phyloP scores from a whole-genome alignment of 2,113 vertebrate genomes.

The Phaethornis superciliosus region DNA sequence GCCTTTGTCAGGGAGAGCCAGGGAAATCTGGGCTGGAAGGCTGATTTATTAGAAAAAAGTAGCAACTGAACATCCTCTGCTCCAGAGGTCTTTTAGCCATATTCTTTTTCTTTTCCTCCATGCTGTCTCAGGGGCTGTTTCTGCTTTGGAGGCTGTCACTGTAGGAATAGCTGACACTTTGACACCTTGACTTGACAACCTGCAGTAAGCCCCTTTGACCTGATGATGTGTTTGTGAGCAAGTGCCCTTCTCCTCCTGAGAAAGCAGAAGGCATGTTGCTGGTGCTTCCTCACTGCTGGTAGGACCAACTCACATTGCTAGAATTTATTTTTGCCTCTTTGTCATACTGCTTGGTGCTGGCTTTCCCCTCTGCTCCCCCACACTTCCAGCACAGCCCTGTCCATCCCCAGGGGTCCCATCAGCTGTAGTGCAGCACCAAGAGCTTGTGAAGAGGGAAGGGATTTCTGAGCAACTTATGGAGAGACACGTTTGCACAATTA shows the following conservation, averaged over 20 bases:
- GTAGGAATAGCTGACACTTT: no score
- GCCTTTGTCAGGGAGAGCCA: no score
- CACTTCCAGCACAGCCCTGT: no score
- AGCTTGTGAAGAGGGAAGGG: background rate
- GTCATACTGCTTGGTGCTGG: background rate
- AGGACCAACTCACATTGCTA: rapidly evolving
- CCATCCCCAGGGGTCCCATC: no score
- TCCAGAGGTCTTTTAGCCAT: background rate
- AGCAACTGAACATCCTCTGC: background rate
- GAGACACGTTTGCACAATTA: background rate
- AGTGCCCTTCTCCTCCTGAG: background rate
- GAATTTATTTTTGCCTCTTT: background rate
- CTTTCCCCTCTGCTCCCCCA: background rate
- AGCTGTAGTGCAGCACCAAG: background rate
- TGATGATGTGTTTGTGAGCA: rapidly evolving
- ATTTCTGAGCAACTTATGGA: background rate
- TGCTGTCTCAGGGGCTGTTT: background rate
- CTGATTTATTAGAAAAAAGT: no score
- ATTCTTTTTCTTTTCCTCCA: background rate
- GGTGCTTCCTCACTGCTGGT: background rate
- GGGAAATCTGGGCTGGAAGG: no score
- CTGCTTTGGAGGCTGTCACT: rapidly evolving
- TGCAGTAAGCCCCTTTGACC: rapidly evolving
- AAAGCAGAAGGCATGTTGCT: background rate
- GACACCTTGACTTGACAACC: background rate